These are phyloP conservation scores for Bathynomus jamesi DNA, from an alignment of 1,140 invertebrate genomes.

Conservation along the genomic window DNA sequence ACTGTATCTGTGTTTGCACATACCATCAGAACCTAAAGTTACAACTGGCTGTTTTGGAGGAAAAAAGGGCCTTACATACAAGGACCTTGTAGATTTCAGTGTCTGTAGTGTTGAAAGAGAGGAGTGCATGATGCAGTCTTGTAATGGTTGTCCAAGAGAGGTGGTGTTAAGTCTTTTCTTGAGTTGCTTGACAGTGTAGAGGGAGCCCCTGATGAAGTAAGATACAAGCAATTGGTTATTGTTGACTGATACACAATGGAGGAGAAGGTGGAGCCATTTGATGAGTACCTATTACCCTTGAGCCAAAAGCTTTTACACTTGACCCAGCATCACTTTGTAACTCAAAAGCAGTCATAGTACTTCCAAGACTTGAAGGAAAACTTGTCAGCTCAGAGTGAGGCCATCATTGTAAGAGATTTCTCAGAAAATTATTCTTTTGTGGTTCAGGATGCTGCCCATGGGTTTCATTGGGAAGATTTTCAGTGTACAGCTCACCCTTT, in stretches of 20 bases:
- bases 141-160: slow-evolving; percentile 1
- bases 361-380: not conserved
- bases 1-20: not conserved
- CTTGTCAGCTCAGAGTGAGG: not conserved
- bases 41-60: not conserved
- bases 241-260: too few species aligned
- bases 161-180: not conserved
- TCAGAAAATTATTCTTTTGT: not conserved
- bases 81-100: not conserved
- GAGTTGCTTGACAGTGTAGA: not conserved
- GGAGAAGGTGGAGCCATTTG: not conserved
- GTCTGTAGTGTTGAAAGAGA: not conserved
- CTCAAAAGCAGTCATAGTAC: not conserved
- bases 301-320: not conserved
- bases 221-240: too few species aligned
- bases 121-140: not conserved
- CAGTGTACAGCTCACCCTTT: not conserved
- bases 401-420: not conserved
- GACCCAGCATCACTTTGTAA: not conserved
- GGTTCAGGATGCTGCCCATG: not conserved
- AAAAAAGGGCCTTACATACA: not conserved
- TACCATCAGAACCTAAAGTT: not conserved
- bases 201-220: not conserved
- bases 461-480: not conserved
- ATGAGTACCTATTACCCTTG: not conserved